Percentiles rank a stretch among this genome's conserved stretches.
These are phyloP conservation scores for Tethea ocularis DNA, from an alignment of 2,888 invertebrate species.

Conservation along the genomic window DNA sequence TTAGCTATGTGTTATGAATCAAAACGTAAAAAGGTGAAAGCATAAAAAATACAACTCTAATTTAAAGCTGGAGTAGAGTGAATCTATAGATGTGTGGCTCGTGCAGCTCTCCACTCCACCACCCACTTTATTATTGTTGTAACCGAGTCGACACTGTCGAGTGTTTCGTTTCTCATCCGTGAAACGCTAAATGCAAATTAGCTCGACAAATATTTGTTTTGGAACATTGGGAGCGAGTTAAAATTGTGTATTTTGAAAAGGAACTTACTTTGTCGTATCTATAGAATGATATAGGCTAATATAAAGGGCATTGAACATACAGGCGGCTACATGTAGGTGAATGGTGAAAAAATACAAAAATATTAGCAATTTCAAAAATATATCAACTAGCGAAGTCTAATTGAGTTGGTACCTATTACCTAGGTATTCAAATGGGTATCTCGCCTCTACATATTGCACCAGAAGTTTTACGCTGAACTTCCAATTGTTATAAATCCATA, in stretches of 20 bases:
- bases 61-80: conserved; percentile 24
- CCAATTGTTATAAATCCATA: no score
- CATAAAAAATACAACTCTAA: background rate
- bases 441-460: no score
- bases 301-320: no score
- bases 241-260: conserved; percentile 59
- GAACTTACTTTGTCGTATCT: conserved; percentile 9
- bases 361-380: no score
- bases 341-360: no score
- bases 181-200: conserved; percentile 79
- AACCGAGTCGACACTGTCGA: conserved; percentile 72
- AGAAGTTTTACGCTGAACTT: no score
- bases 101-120: conserved; percentile 43
- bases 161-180: conserved; percentile 72
- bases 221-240: conserved; percentile 65
- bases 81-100: conserved; percentile 35
- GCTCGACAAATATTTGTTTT: conserved; percentile 79
- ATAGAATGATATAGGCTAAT: background rate
- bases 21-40: background rate
- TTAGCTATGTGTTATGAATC: no score
- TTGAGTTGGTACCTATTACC: no score
- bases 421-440: no score
- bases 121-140: conserved; percentile 77
- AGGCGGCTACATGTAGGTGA: no score
- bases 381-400: no score